A percentile compares a stretch with the other conserved stretches of the same genome.
Evolutionary conservation across 1,140 invertebrate species (phyloP).

Genomic region (Drosophila punjabiensis): DNA sequence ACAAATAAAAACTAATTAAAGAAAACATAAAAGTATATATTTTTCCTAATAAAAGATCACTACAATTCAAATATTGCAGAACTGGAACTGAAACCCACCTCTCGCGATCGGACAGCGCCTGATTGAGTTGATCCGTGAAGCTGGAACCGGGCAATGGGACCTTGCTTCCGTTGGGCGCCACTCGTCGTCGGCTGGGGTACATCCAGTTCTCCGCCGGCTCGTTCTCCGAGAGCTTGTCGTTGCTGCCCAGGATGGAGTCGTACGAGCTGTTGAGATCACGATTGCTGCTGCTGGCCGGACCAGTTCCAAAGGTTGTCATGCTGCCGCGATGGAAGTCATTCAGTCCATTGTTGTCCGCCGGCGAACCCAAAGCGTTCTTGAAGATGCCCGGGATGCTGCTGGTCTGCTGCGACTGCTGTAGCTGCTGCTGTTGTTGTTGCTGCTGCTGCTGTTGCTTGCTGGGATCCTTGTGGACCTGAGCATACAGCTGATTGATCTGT

Average conservation of each 20-base stretch:
- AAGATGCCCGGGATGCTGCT: constrained; percentile 72
- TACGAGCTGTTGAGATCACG: constrained; percentile 85
- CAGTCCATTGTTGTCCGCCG: constrained; percentile 64
- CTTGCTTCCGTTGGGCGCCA: constrained; percentile 83
- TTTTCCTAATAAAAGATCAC: background rate
- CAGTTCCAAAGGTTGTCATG: constrained; percentile 80
- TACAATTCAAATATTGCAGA: background rate
- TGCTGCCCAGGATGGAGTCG: constrained; percentile 85
- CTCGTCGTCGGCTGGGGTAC: constrained; percentile 82
- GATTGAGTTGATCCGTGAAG: constrained; percentile 93
- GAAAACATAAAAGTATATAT: too few species aligned
- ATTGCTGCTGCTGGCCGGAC: constrained; percentile 64
- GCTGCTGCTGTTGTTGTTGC: constrained; percentile 39
- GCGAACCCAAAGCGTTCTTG: constrained; percentile 73
- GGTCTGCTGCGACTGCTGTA: constrained; percentile 27
- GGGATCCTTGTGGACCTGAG: constrained; percentile 85
- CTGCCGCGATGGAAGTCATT: constrained; percentile 82
- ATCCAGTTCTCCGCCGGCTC: constrained; percentile 84
- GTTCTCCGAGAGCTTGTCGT: constrained; percentile 83
- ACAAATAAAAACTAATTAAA: background rate
- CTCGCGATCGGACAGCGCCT: constrained; percentile 92
- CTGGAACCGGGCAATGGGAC: constrained; percentile 87
- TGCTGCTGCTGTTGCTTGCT: constrained; percentile 75
- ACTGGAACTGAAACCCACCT: constrained; percentile 85
- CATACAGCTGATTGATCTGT: constrained; percentile 83